Evolutionary conservation across 2,797 vertebrate genomes (phyloP).

Genomic region (Mycteria americana): DNA sequence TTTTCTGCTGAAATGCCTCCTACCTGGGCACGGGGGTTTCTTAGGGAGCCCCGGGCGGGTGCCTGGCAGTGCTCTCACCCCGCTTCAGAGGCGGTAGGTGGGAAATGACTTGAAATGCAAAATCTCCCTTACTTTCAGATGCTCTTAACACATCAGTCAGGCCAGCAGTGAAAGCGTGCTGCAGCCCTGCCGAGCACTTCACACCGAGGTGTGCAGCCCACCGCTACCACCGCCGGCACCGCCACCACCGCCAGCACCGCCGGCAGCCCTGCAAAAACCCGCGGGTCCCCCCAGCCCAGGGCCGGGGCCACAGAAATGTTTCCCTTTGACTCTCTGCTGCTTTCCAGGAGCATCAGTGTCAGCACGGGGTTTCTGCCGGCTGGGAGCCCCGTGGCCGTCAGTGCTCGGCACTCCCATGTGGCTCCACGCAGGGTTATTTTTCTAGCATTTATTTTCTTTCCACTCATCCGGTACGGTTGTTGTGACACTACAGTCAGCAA

Average conservation of each 20-base stretch:
- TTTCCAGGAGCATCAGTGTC: neutral
- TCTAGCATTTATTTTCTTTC: neutral
- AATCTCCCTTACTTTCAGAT: neutral
- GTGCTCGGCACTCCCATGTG: neutral
- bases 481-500: conserved; percentile 56
- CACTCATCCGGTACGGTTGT: conserved; percentile 42
- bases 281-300: neutral
- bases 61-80: neutral
- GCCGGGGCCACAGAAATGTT: neutral
- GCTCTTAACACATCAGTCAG: neutral
- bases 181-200: neutral
- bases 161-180: neutral
- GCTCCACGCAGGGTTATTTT: neutral
- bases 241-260: neutral
- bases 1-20: neutral
- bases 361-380: neutral
- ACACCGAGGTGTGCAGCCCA: neutral
- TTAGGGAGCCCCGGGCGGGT: neutral
- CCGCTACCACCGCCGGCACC: neutral
- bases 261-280: neutral
- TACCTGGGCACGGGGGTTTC: neutral
- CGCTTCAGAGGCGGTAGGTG: neutral
- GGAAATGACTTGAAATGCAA: neutral
- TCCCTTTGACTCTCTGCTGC: neutral
- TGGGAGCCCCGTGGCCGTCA: neutral